Percentiles rank a stretch among this genome's conserved stretches.
Conservation (phyloP, 2,113 vertebrate species). For the Dissostichus mawsoni region DNA sequence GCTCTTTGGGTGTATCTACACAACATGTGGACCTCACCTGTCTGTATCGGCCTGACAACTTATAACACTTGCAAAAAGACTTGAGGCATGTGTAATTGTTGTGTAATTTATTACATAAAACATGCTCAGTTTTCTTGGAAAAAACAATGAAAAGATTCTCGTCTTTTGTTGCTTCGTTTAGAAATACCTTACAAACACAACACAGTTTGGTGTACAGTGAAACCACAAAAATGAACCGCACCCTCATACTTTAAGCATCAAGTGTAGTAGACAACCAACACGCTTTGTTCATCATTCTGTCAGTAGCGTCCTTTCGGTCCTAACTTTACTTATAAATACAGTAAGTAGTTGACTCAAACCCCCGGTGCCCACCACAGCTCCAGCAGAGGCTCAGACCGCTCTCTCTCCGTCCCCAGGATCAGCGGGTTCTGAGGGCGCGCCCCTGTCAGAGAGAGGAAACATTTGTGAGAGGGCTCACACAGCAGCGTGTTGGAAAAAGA, state of each 20-base stretch:
- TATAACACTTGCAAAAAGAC: neutral
- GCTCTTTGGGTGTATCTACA: neutral
- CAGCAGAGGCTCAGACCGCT: slow-evolving; percentile 4
- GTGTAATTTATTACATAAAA: slow-evolving; percentile 39
- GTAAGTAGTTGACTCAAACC: slow-evolving; percentile 29
- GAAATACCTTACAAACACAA: neutral
- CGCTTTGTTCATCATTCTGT: neutral
- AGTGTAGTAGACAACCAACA: neutral
- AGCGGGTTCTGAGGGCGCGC: slow-evolving; percentile 54
- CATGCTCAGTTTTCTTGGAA: neutral
- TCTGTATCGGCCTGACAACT: neutral
- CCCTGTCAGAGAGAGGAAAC: slow-evolving; percentile 62
- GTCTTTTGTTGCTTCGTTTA: neutral
- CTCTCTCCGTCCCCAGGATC: slow-evolving; percentile 42
- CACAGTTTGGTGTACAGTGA: neutral
- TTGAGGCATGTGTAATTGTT: neutral
- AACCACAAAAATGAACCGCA: slow-evolving; percentile 1
- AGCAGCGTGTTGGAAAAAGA: neutral
- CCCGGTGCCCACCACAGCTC: neutral
- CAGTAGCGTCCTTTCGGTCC: neutral
- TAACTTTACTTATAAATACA: slow-evolving; percentile 32
- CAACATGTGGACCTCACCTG: neutral
- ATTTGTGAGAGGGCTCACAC: neutral
- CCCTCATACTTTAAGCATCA: slow-evolving; percentile 15
- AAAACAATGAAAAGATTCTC: neutral